Base-by-base conservation (phyloP, 1,140 invertebrate genomes). In the Dreissena polymorpha region DNA sequence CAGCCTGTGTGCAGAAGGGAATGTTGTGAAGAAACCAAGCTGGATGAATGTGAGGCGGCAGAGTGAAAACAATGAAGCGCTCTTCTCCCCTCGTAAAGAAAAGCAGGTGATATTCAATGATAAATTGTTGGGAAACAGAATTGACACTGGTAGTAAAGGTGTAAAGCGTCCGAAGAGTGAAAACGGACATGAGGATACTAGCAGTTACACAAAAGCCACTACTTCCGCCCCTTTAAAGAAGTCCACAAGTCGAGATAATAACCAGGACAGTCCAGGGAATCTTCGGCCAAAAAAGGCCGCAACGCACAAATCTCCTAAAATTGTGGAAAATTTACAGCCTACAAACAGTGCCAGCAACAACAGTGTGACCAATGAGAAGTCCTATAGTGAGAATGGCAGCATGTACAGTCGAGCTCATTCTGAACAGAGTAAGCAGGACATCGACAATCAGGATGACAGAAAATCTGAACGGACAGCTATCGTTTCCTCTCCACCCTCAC, bases 1-100 rank as follows among this genome's bases (percentile, higher is more conserved):
- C 74, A 95, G 95, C 64, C 92, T 97, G 14, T 95, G 95, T 23
- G 94, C 97, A 0, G 95, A 96, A 69, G 96, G 96, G 10, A 95
- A 95, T 51, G 82, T 86, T 12, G 85, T 92, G 10, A 87, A 82
- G 13, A 90, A 86, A 85, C 89, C 89, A 12, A 27, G 60, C 39
- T 73, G 85, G 82, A 84, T 87, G 84, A 82, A 80, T 69, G 72
- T 57, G 39, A 76, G 49, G 29, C 67, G 65, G 53, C 39, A 60
- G 10, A 70, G 60, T 60, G 76, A 75, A 29, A 63, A 73, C 0
- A 55, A 29, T 16, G 82, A 85, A 25, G 57, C 67, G 18, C 23
- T 73, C 27, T 82, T 82, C 57, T 83, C 79, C 13, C 79, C 79
- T 12, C 68, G 79, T 13, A 85, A 82, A 68, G 78, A 83, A 29